phyloP scores from a whole-genome alignment of 2,888 invertebrate species.

The Pterostichus niger region DNA sequence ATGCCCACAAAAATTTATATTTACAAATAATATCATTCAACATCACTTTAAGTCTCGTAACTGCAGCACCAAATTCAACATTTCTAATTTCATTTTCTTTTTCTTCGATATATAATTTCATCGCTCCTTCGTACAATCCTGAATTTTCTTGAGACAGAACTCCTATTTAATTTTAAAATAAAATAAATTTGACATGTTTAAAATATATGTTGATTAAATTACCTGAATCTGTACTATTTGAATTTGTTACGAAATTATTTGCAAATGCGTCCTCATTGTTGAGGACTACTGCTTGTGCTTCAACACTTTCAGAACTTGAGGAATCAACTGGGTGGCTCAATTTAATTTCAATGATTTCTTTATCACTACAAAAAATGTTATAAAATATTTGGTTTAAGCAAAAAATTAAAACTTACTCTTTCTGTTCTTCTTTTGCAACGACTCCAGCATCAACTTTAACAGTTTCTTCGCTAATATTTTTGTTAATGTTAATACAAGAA shows the following conservation, averaged over 20 bases:
- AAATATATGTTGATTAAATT: background rate
- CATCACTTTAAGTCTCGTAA: constrained; percentile 21
- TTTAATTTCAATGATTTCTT: constrained; percentile 52
- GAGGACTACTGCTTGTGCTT: background rate
- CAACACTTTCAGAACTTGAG: constrained; percentile 2
- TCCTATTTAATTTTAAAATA: background rate
- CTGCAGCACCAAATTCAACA: background rate
- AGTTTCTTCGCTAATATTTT: background rate
- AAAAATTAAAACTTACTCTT: background rate
- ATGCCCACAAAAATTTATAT: constrained; percentile 40
- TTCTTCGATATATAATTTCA: constrained; percentile 6
- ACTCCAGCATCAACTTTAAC: no score
- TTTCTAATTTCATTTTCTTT: constrained; percentile 6
- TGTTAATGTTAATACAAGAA: constrained; percentile 3
- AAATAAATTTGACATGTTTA: background rate
- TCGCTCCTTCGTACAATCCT: constrained; percentile 10
- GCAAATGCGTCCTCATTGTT: background rate
- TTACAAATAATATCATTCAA: constrained; percentile 41
- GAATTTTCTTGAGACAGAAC: constrained; percentile 14
- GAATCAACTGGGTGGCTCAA: background rate
- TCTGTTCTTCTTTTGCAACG: background rate
- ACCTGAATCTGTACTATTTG: constrained; percentile 33
- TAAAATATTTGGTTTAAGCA: background rate
- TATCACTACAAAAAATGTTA: constrained; percentile 14
- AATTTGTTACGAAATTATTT: background rate